Base-by-base conservation (phyloP, 2,888 invertebrate species). In the Polydrusus tereticollis region DNA sequence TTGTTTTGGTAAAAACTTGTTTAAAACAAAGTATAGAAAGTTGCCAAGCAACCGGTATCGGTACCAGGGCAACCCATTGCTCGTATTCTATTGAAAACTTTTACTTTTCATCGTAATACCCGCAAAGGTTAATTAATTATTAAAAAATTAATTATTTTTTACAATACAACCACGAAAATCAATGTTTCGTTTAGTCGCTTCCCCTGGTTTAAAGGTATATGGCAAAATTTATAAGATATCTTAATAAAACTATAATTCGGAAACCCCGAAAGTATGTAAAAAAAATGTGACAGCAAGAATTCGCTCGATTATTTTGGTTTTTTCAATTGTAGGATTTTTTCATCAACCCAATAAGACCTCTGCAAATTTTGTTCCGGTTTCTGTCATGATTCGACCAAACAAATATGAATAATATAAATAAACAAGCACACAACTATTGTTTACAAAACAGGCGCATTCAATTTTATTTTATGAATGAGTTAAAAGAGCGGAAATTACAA, bases 401-500 rank as follows among this genome's bases (percentile, higher is more conserved):
- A 16, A 41, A 16, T 41, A 16, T 16, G 14, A 2, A 55, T 55
- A 29, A 2, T 2, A 29, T 8, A 55, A 55, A 55, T 55, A 55
- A 55, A 55, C 29, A 23, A 55, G 21, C 52, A 29, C 52, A 16
- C 16, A 18, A 29, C 29, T 29, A 55, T 55, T 55, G 52, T 55
- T 55, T 55, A 69, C 58, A 69, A 69, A 38, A 20, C 63, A 45
- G 50, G 12, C 52, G 16, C 52, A 29, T 63, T 63, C 29, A 29
- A 63, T 63, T 69, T 57, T n/a, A 62, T 47, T 69, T 69, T 65
- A 70, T 70, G 70, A 70, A 70, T 70, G 70, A 45, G 47, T 59
- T 38, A 38, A 57, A 65, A 64, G 47, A 70, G 43, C 70, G 70
- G 70, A 70, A 70, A 65, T 70, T 64, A 70, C 70, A 33, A 70